Evolutionary conservation across 2,113 vertebrate species (phyloP).

Genomic region (Bubo bubo): DNA sequence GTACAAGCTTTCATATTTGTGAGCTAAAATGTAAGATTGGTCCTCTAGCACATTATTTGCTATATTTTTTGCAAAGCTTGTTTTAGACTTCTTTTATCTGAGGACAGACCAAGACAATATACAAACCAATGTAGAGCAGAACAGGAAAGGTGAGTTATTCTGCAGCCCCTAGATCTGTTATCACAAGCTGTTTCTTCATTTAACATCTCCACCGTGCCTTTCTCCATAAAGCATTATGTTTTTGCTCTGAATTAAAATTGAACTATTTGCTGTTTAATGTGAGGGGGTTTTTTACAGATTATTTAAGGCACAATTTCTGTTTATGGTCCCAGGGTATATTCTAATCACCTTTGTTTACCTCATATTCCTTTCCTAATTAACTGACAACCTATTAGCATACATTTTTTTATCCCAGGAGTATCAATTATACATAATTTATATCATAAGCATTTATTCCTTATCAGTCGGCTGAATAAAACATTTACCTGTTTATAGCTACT

Average conservation of each 20-base stretch:
- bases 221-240: neutral
- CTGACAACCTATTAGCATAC: conserved; percentile 83
- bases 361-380: conserved; percentile 85
- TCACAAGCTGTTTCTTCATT: conserved; percentile 8
- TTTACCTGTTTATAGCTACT: conserved; percentile 83
- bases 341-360: conserved; percentile 86
- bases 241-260: conserved; percentile 54
- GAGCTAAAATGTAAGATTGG: neutral
- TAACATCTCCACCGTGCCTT: conserved; percentile 28
- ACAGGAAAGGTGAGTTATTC: neutral
- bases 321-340: conserved; percentile 82
- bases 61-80: neutral
- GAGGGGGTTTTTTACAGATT: conserved; percentile 63
- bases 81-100: neutral
- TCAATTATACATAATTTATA: conserved; percentile 88
- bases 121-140: neutral
- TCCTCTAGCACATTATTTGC: neutral
- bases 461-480: conserved; percentile 84
- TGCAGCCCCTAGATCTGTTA: neutral
- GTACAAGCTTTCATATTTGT: neutral
- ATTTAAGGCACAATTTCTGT: conserved; percentile 81
- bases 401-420: conserved; percentile 80
- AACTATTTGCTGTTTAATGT: conserved; percentile 66
- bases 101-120: neutral
- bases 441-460: conserved; percentile 82